These are phyloP conservation scores for Eutrigla gurnardus DNA, from an alignment of 2,797 vertebrate genomes.

Conservation along the genomic window DNA sequence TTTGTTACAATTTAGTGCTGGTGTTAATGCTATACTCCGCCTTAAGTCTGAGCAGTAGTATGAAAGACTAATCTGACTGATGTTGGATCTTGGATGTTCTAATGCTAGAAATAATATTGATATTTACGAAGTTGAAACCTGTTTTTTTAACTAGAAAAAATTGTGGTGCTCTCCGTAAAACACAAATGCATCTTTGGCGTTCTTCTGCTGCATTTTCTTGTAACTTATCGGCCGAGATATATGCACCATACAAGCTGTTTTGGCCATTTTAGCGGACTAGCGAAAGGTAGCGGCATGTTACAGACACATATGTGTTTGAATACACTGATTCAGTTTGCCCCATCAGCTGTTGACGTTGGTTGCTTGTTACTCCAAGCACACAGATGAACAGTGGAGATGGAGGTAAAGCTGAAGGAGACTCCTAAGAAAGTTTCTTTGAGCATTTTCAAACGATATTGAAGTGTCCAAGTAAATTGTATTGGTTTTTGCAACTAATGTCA, in stretches of 20 bases:
- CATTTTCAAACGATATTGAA: background rate
- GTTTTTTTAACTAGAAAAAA: background rate
- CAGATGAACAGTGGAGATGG: background rate
- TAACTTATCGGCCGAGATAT: background rate
- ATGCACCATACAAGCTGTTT: background rate
- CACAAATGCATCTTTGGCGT: background rate
- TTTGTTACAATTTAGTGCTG: background rate
- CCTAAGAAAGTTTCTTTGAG: background rate
- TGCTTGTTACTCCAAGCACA: background rate
- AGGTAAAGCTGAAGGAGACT: background rate
- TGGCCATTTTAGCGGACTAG: background rate
- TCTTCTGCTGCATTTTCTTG: slow-evolving; percentile 1
- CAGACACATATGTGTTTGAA: background rate
- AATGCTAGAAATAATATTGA: background rate
- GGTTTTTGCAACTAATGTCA: slow-evolving; percentile 12
- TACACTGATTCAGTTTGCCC: background rate
- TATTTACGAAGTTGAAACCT: background rate
- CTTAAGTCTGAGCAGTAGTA: background rate
- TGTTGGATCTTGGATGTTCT: background rate
- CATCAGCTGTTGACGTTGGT: background rate
- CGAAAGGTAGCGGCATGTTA: background rate
- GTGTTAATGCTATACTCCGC: background rate
- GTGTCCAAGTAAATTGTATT: too few species aligned
- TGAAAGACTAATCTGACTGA: background rate
- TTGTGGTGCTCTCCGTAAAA: slow-evolving; percentile 7